Base-by-base conservation (phyloP, 2,888 invertebrate genomes). In the Maniola hyperantus region DNA sequence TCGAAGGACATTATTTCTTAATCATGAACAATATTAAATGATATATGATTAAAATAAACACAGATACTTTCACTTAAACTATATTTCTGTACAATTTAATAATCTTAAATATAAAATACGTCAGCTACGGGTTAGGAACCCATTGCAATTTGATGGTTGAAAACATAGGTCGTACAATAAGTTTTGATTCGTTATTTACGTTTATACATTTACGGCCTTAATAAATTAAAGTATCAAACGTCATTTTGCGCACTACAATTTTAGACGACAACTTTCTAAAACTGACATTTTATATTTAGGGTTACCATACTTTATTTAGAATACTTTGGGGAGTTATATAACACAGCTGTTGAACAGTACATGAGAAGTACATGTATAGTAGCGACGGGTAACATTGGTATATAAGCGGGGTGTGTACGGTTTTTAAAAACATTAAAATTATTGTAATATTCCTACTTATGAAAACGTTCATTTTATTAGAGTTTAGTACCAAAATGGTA, bases 1-100 rank as follows among this genome's bases (percentile, higher is more conserved):
- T 92, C 92, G 90, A 91, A 91, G 84, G 92, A 92, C 92, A 92
- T 92, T 91, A 91, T 92, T 90, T 87, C 85, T 88, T 89, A 87
- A 71, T 88, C 91, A 91, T 92, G 84, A 88, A 91, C 91, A 82
- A 83, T 84, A 82, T 77, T 79, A 81, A 78, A 79, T 83, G 83
- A 82, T 86, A 83, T 82, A 77, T 79, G 82, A 82, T 87, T 86
- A 84, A 85, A 88, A 84, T 85, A 87, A 84, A 89, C 87, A 87
- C 86, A 79, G 83, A 79, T 84, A 80, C 83, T 88, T 57, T 87
- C 81, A 84, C 91, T 90, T 90, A 91, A 72, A 80, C 87, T 89
- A 89, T 80, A 86, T 83, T 85, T 91, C 87, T 91, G 88, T 91
- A 91, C 88, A 91, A 89, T 84, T 85, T 85, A 83, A 85, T 86